Evolutionary conservation across 1,140 invertebrate genomes (phyloP), one percentile per base, ranked within the genome.

Genomic region (Metaphire vulgaris): DNA sequence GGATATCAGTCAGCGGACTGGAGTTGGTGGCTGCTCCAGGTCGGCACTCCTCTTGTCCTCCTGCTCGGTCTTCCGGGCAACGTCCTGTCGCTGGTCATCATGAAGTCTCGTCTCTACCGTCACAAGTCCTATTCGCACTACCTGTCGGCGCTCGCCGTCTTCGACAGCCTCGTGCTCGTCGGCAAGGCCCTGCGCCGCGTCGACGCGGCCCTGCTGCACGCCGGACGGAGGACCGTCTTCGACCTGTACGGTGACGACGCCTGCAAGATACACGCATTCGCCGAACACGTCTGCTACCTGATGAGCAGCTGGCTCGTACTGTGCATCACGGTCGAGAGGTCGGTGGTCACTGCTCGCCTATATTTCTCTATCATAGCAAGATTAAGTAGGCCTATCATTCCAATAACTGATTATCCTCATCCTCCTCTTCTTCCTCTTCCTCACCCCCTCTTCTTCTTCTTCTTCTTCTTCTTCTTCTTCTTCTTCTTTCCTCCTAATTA

Each of bases 241-340:
- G 41, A 56, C 21, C 41, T 56, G 41, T 56, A 56, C 41, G 41
- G 41, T 21, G 41, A 56, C 21, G 41, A 12, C 41, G 74, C 66
- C 2, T 83, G 82, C 72, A 80, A 80, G 33, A 56, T 78, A 1
- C 79, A 78, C 74, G 79, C 77, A 32, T 81, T 81, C 67, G 65
- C 64, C 21, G 76, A 80, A 56, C 78, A 82, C 66, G 72, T 81
- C 31, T 80, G 75, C 33, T 81, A 80, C 41, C 68, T 82, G 12
- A 81, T 82, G 78, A 79, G 79, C 1, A 80, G 80, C 0, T 82
- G 82, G 83, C 77, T 83, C 2, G 80, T 83, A 2, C 80, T 83
- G 12, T 75, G 76, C 29, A 79, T 83, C 78, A 78, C 82, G 2
- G 32, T 80, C 0, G 81, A 83, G 32, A 65, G 82, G 29, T 74